Base-by-base conservation (phyloP, 2,888 invertebrate species). In the Tetropium fuscum region DNA sequence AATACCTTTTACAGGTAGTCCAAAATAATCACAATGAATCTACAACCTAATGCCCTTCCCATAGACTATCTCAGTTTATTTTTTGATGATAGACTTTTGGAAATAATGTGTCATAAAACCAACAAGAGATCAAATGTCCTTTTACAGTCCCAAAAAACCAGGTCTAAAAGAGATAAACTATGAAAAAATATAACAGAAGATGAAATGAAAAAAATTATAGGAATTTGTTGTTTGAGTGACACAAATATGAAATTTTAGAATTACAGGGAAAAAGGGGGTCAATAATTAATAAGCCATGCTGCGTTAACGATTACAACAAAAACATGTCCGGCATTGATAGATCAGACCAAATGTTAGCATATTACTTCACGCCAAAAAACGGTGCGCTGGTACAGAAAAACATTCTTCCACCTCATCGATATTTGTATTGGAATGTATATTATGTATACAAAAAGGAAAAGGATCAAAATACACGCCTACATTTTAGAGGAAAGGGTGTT, bases 351-450 rank as follows among this genome's bases (percentile, higher is more conserved):
- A 74, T 76, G 69, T 66, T 70, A 34, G 65, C 71, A n/a, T 74
- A 74, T 64, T 74, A 73, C 66, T 64, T 71, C 48, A 65, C 60
- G 66, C 74, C 73, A 32, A 47, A 76, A 75, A 69, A 72, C 73
- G 36, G 72, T 75, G 48, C 51, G 70, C 36, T 74, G 74, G 74
- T 75, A 75, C 54, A 73, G 74, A 66, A 75, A 74, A 57, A 66
- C 74, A 54, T 64, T 72, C 16, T 73, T 76, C 66, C 76, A 75
- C 60, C 64, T 55, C 15, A 18, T 55, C 3, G 55, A 55, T 30
- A 40, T 55, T 25, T 36, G 36, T 19, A 36, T 54, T 43, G 22
- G 20, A 43, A 43, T 43, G 22, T 19, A 11, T 43, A 13, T 22
- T 43, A 19, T 10, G 22, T 43, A 13, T 43, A 43, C 20, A 43